Base-by-base conservation (phyloP, 2,888 invertebrate genomes). In the Polietes domitor region DNA sequence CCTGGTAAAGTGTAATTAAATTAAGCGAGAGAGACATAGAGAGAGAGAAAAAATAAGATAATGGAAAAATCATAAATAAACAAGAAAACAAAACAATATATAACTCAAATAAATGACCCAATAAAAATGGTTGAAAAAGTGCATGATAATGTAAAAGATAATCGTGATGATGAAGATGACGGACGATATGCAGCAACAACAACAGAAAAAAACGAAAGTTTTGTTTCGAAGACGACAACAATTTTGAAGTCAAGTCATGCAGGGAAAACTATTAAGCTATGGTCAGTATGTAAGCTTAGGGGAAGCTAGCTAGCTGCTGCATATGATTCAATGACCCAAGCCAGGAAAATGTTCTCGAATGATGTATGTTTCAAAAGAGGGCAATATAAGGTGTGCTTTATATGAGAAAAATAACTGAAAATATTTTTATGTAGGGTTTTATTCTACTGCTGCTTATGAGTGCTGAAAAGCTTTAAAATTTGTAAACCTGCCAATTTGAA, bases 81-180 rank as follows among this genome's bases (percentile, higher is more conserved):
- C 47, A 3, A n/a, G 5, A 47, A 47, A n/a, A 41, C 4, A 12
- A 41, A 19, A 15, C 68, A 12, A 68, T 68, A 68, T 43, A 68
- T 68, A 43, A 68, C 41, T 68, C 24, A 24, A 68, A 43, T 7
- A 68, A 68, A 43, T 68, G 68, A 68, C 43, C 68, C 68, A 41
- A 65, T 41, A 65, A 65, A 68, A 37, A 58, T 58, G 26, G 4
- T 37, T 65, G 19, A 26, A 26, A 61, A 61, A 61, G 26, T 58
- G 58, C 24, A 15, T 58, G 10, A 24, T 26, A 10, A 58, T 26
- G 26, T 17, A 21, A 1, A 12, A 58, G 26, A 26, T 24, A 7
- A 58, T n/a, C n/a, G n/a, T 24, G 24, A 58, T 26, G 47, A 10
- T 58, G 21, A 58, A 15, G 10, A 50, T 47, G n/a, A 58, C 2